A percentile compares a stretch with the other conserved stretches of the same genome.
Evolutionary conservation across 1,140 invertebrate species (phyloP).

Genomic region (Lepidotrigona ventralis): DNA sequence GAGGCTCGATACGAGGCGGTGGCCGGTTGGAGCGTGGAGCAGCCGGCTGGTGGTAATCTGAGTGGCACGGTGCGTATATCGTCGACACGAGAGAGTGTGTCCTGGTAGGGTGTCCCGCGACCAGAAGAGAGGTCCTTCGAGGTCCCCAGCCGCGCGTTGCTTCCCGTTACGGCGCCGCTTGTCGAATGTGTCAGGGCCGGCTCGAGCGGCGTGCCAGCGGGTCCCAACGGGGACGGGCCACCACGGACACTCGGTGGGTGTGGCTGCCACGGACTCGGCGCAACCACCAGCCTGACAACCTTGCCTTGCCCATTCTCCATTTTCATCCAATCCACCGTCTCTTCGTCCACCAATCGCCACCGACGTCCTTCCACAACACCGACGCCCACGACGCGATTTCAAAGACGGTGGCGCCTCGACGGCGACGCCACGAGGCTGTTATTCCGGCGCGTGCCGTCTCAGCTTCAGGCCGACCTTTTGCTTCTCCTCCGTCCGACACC

Average conservation of each 20-base stretch:
- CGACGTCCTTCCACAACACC: background rate
- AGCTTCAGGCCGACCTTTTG: slow-evolving; percentile 37
- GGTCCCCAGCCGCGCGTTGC: slow-evolving; percentile 79
- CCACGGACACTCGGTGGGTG: slow-evolving; percentile 59
- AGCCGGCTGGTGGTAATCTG: slow-evolving; percentile 48
- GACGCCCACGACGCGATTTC: slow-evolving; percentile 53
- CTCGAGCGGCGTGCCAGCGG: slow-evolving; percentile 74
- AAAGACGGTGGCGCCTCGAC: slow-evolving; percentile 74
- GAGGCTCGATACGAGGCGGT: background rate
- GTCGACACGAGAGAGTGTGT: slow-evolving; percentile 54
- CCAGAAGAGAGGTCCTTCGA: slow-evolving; percentile 64
- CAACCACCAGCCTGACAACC: slow-evolving; percentile 36
- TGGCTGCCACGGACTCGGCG: slow-evolving; percentile 57
- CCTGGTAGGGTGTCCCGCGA: slow-evolving; percentile 58
- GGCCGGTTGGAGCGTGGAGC: background rate
- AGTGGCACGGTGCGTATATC: slow-evolving; percentile 57
- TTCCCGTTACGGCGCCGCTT: slow-evolving; percentile 80
- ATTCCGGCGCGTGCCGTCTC: slow-evolving; percentile 71
- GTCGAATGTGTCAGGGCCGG: slow-evolving; percentile 80
- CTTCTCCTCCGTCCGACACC: background rate
- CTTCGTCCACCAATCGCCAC: slow-evolving; percentile 54
- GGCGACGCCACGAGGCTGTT: slow-evolving; percentile 65
- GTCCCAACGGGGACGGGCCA: slow-evolving; percentile 76
- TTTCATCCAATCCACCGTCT: slow-evolving; percentile 63
- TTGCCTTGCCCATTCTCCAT: slow-evolving; percentile 39